Conservation (phyloP, 2,113 vertebrate genomes). For the Gobius niger region DNA sequence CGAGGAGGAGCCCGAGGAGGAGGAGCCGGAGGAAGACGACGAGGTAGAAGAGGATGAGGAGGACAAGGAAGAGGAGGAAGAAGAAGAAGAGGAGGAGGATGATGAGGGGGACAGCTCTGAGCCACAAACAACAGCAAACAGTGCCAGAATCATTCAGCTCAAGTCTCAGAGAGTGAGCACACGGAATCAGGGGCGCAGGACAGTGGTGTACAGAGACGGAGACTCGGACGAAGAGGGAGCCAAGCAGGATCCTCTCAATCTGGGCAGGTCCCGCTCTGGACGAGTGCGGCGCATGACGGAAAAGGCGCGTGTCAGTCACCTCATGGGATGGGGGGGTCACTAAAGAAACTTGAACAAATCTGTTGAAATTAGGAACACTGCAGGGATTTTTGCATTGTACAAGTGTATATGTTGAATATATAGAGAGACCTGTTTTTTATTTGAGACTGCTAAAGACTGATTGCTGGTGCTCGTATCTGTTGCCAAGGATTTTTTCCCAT, state of each 20-base stretch:
- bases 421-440: conserved; percentile 64
- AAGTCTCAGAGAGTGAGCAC: conserved; percentile 88
- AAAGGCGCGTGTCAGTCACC: conserved; percentile 97
- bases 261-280: conserved; percentile 95
- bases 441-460: conserved; percentile 71
- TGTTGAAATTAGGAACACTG: conserved; percentile 78
- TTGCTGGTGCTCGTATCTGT: conserved; percentile 88
- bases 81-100: conserved; percentile 44
- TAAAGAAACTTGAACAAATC: conserved; percentile 70
- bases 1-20: conserved; percentile 64
- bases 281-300: conserved; percentile 98
- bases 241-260: conserved; percentile 91
- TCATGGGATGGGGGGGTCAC: conserved; percentile 98
- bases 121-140: conserved; percentile 61
- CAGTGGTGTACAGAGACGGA: conserved; percentile 89
- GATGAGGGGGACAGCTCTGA: conserved; percentile 70
- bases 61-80: conserved; percentile 65
- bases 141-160: conserved; percentile 55
- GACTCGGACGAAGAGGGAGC: conserved; percentile 90
- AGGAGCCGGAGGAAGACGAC: conserved; percentile 37
- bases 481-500: conserved; percentile 76
- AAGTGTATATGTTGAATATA: conserved; percentile 46
- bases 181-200: conserved; percentile 93
- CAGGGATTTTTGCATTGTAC: conserved; percentile 86
- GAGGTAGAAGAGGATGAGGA: conserved; percentile 63